Conservation (phyloP, 2,888 invertebrate genomes). For the Rotaria magnacalcarata region DNA sequence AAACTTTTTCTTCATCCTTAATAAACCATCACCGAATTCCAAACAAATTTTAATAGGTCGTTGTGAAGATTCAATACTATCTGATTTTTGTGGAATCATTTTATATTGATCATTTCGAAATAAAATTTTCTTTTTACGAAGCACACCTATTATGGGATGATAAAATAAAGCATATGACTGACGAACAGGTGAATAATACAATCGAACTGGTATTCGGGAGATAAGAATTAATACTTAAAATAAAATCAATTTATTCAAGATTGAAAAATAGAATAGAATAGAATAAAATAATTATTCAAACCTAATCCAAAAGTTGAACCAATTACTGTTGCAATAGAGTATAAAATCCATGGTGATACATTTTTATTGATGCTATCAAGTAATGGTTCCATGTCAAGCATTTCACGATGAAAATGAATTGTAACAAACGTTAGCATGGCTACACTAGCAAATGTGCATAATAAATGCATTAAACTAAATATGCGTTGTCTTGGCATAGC, state of each 20-base stretch:
- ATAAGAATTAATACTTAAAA: background rate
- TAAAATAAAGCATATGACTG: background rate
- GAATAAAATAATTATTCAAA: background rate
- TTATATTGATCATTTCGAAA: background rate
- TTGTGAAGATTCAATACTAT: background rate
- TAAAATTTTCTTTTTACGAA: background rate
- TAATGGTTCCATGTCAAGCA: background rate
- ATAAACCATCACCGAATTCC: background rate
- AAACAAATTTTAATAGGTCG: background rate
- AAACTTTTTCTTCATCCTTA: background rate
- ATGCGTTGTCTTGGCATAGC: background rate
- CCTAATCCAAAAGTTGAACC: background rate
- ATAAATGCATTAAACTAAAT: background rate
- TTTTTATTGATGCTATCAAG: background rate
- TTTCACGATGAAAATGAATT: background rate
- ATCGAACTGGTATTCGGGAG: background rate
- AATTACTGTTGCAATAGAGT: background rate
- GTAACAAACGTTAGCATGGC: background rate
- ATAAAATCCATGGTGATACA: background rate
- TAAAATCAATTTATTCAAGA: background rate
- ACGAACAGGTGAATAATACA: constrained; percentile 4
- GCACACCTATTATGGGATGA: background rate
- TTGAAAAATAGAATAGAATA: background rate
- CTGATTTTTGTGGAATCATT: background rate
- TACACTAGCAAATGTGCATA: background rate